Evolutionary conservation across 2,888 invertebrate species (phyloP).

Genomic region (Cephus sareptanus): DNA sequence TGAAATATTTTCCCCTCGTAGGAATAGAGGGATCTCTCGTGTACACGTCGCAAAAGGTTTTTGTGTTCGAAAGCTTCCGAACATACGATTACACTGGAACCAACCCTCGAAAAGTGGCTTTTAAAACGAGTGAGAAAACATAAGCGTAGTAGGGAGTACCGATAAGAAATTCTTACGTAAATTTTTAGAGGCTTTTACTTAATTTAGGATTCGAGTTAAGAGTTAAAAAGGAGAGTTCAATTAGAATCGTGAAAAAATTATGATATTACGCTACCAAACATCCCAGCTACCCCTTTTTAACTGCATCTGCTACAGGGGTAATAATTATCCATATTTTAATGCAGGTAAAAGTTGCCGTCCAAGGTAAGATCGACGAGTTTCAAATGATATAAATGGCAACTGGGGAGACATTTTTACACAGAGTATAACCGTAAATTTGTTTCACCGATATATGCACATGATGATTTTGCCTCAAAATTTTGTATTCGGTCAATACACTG

Average conservation of each 20-base stretch:
- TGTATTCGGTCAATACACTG: neutral
- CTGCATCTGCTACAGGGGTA: too few relatives aligned
- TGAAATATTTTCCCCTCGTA: neutral
- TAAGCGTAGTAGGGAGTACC: neutral
- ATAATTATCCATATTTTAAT: neutral
- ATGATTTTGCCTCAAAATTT: neutral
- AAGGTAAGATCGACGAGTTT: neutral
- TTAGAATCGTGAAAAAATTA: neutral
- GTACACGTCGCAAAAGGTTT: neutral
- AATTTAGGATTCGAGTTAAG: neutral
- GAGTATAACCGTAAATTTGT: too few relatives aligned
- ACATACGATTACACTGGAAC: too few relatives aligned
- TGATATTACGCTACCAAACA: too few relatives aligned
- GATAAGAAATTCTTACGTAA: neutral
- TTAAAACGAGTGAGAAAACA: neutral
- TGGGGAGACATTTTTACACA: too few relatives aligned
- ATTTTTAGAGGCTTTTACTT: neutral
- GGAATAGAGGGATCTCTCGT: neutral
- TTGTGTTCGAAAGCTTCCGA: neutral
- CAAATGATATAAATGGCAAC: neutral
- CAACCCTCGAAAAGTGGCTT: neutral
- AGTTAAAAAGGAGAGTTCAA: neutral
- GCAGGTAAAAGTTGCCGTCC: neutral
- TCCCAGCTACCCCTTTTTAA: too few relatives aligned
- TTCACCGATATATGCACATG: neutral